phyloP scores from a whole-genome alignment of 2,797 vertebrate genomes.

The Pangasius mekongensis region DNA sequence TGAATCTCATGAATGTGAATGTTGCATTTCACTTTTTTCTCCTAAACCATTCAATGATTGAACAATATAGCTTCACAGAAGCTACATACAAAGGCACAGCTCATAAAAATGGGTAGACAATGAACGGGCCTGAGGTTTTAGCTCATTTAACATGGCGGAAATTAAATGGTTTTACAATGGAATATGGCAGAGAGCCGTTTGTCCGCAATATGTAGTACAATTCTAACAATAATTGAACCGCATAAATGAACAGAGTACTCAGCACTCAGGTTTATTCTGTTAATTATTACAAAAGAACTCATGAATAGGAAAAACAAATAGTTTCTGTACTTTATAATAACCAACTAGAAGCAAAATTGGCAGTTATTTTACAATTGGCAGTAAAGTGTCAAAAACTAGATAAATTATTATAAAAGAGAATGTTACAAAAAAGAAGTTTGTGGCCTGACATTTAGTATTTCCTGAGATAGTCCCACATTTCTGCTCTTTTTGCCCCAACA shows the following conservation, averaged over 20 bases:
- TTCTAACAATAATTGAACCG: background rate
- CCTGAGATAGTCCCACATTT: no score
- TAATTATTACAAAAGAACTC: background rate
- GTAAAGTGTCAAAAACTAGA: no score
- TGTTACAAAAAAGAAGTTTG: no score
- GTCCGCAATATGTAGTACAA: background rate
- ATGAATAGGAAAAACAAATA: background rate
- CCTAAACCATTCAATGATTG: slow-evolving; percentile 33
- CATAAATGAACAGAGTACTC: background rate
- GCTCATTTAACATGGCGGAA: slow-evolving; percentile 1
- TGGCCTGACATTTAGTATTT: no score
- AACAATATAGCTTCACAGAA: slow-evolving; percentile 29
- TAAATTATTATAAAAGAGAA: no score
- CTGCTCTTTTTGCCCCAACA: no score
- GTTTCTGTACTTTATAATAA: background rate
- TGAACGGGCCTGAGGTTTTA: slow-evolving; percentile 16
- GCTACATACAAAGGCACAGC: background rate
- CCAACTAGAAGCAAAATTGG: no score
- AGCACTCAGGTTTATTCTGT: background rate
- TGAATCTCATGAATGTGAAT: slow-evolving; percentile 57
- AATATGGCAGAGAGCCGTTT: background rate
- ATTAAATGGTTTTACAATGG: background rate
- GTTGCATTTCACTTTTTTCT: slow-evolving; percentile 27
- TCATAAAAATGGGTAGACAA: slow-evolving; percentile 19
- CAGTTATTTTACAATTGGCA: no score